Evolutionary conservation across 1,140 invertebrate species (phyloP).

Genomic region (Apocrypta bakeri): DNA sequence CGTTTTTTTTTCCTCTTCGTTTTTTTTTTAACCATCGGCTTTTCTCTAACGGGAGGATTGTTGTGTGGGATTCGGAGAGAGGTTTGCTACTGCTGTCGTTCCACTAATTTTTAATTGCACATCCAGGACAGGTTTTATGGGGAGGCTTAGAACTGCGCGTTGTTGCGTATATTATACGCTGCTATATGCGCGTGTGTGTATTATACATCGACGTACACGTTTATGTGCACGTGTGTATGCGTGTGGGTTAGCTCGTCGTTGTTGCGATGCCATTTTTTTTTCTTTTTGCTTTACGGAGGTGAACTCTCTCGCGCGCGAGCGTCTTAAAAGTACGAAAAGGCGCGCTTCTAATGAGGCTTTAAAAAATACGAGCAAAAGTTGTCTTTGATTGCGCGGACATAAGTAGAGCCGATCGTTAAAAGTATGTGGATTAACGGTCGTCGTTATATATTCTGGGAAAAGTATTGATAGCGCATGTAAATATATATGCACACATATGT

Average conservation of each 20-base stretch:
- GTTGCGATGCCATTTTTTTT: too few relatives aligned
- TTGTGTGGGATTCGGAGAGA: conserved; percentile 17
- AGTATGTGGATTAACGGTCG: neutral
- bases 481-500: too few relatives aligned
- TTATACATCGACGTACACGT: neutral
- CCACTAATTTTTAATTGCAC: conserved; percentile 36
- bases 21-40: neutral
- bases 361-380: neutral
- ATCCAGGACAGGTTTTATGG: conserved; percentile 14
- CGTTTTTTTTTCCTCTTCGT: neutral
- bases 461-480: neutral
- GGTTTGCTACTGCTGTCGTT: neutral
- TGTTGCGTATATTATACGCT: neutral
- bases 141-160: conserved; percentile 4
- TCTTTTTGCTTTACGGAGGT: neutral
- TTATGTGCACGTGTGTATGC: neutral
- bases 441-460: neutral
- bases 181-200: neutral
- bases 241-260: neutral
- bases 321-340: neutral
- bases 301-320: neutral
- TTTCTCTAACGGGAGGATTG: conserved; percentile 13
- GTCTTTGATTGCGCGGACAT: neutral
- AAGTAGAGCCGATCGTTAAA: neutral
- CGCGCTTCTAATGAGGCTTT: neutral